phyloP scores from a whole-genome alignment of 2,797 vertebrate genomes.

The Phrynocephalus forsythii region DNA sequence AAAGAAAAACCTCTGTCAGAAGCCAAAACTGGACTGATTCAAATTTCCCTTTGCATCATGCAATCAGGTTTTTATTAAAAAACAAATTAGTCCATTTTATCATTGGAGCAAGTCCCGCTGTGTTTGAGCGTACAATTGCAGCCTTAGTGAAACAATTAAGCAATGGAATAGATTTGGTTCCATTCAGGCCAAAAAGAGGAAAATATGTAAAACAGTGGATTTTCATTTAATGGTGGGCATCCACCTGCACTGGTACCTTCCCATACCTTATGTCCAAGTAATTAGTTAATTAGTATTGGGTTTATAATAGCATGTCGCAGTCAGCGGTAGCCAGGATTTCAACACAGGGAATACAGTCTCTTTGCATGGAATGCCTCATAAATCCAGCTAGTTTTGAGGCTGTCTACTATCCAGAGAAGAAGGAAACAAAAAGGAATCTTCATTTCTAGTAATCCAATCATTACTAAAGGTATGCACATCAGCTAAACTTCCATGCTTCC shows the following conservation, averaged over 20 bases:
- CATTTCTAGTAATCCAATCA: not conserved
- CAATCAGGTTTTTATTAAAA: too few relatives aligned
- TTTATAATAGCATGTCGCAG: not conserved
- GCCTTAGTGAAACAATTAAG: slow-evolving; percentile 14
- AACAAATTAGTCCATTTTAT: too few relatives aligned
- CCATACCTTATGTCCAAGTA: not conserved
- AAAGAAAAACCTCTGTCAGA: too few relatives aligned
- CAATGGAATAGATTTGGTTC: not conserved
- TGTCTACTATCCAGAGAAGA: not conserved
- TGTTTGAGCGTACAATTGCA: too few relatives aligned
- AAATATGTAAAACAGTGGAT: not conserved
- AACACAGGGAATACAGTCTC: not conserved
- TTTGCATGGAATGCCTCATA: not conserved
- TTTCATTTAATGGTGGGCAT: slow-evolving; percentile 13
- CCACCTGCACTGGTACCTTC: not conserved
- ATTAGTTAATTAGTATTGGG: not conserved
- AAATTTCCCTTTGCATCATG: too few relatives aligned
- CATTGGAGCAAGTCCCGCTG: too few relatives aligned
- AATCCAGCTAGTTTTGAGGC: not conserved
- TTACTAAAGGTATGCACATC: not conserved
- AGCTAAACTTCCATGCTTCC: not conserved
- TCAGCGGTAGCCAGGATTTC: not conserved
- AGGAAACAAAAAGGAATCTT: not conserved
- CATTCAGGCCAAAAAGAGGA: not conserved
- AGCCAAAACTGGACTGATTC: too few relatives aligned